phyloP scores from a whole-genome alignment of 2,888 invertebrate genomes.

The Zonitis immaculata region DNA sequence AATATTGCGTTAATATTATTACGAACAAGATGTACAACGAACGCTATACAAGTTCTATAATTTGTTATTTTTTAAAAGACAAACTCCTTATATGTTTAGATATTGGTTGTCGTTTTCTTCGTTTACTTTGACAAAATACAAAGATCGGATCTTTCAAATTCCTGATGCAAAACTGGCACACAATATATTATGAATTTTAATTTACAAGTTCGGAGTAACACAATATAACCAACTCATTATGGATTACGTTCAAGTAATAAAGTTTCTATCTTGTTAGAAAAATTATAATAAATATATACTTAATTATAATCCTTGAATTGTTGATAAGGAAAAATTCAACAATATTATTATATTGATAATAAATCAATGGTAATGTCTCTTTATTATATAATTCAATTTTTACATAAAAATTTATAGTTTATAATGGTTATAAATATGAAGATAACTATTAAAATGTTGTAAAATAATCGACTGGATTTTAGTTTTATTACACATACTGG shows the following conservation, averaged over 20 bases:
- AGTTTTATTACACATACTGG: neutral
- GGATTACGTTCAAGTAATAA: constrained; percentile 23
- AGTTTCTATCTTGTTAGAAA: constrained; percentile 23
- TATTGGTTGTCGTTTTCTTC: too few species aligned
- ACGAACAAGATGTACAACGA: too few species aligned
- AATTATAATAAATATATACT: too few species aligned
- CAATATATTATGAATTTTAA: constrained; percentile 29
- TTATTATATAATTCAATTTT: neutral
- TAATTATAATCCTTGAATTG: too few species aligned
- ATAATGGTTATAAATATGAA: neutral
- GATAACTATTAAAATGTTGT: neutral
- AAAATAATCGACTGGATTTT: neutral
- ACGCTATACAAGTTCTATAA: too few species aligned
- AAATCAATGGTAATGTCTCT: neutral
- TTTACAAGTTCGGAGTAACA: constrained; percentile 25
- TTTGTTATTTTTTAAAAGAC: too few species aligned
- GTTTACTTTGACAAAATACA: too few species aligned
- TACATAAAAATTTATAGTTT: neutral
- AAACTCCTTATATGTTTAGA: too few species aligned
- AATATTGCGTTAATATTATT: too few species aligned
- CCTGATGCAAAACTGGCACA: constrained; percentile 17
- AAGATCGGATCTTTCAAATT: constrained; percentile 21
- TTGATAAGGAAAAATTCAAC: too few species aligned
- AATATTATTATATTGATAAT: neutral
- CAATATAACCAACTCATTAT: constrained; percentile 17